phyloP scores from a whole-genome alignment of 2,888 invertebrate species.

The Metacarcinus magister region DNA sequence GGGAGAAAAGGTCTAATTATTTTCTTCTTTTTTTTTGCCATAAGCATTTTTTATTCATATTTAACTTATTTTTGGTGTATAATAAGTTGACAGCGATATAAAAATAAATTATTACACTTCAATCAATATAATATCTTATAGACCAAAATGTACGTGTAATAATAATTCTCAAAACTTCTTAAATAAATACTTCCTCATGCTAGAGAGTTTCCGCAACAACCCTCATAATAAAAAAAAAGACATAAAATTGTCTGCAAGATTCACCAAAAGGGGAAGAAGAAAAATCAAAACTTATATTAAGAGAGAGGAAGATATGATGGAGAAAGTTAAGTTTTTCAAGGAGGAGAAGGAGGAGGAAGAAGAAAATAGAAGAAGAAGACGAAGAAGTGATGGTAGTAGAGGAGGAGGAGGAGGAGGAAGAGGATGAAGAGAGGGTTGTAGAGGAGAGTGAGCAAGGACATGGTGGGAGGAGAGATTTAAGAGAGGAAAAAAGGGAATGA shows the following conservation, averaged over 20 bases:
- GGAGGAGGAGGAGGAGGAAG: not conserved
- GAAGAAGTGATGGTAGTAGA: not conserved
- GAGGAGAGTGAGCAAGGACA: not conserved
- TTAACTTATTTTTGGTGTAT: too few relatives aligned
- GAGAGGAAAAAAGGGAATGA: not conserved
- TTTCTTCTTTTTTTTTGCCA: not conserved
- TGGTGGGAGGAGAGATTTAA: not conserved
- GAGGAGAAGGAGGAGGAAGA: not conserved
- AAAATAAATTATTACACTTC: not conserved
- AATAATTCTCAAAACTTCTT: not conserved
- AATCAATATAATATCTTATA: not conserved
- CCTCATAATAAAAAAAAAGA: not conserved
- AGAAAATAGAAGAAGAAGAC: not conserved
- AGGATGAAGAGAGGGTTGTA: not conserved
- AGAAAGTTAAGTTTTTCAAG: not conserved
- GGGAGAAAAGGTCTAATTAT: too few relatives aligned
- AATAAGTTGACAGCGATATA: too few relatives aligned
- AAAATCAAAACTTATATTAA: not conserved
- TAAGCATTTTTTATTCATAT: too few relatives aligned
- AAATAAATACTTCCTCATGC: not conserved
- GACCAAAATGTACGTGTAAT: too few relatives aligned
- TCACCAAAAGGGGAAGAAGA: not conserved
- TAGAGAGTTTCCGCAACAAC: not conserved
- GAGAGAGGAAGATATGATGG: not conserved
- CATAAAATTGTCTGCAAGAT: not conserved